Base-by-base conservation (phyloP, 2,113 vertebrate genomes). In the Charadrius vociferus region DNA sequence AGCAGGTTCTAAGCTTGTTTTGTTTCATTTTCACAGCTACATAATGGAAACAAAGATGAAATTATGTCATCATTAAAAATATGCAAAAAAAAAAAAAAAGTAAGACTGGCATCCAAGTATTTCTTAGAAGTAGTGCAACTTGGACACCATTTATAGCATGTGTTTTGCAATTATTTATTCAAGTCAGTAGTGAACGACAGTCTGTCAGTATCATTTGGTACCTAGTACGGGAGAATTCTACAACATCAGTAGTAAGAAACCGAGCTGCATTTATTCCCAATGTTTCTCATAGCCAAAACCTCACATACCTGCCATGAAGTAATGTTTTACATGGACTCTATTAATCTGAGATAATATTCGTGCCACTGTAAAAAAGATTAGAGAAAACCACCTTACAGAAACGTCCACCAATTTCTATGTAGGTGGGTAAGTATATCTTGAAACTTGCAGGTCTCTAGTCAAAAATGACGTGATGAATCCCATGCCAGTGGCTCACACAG, bases 91-190 rank as follows among this genome's bases (percentile, higher is more conserved):
- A 16, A 16, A 62, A 80, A 39, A 82, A 19, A 52, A 61, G 7
- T 14, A 55, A 81, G 11, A 72, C 1, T 3, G 41, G 15, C 52
- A 74, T 75, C 39, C 61, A 85, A 91, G 43, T n/a, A 4, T 79
- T 94, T 96, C 95, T 96, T 93, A 84, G 56, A 94, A 93, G 73
- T 67, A 89, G 22, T 59, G 39, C 21, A 67, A 30, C 29, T 89
- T 78, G 36, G 47, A 71, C 39, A 59, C 7, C 58, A 32, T 55
- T 82, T 73, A 49, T 37, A 86, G n/a, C 49, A 74, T 27, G 8
- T 73, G 56, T 37, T 92, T 75, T 81, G 17, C 15, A 95, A 68
- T 62, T 81, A 63, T 68, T 91, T 96, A 23, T 65, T 92, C 39
- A 82, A 68, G 37, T 39, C 36, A 41, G 22, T 17, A 77, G 32